Conservation (phyloP, 2,113 vertebrate genomes). For the Crotalus horridus region DNA sequence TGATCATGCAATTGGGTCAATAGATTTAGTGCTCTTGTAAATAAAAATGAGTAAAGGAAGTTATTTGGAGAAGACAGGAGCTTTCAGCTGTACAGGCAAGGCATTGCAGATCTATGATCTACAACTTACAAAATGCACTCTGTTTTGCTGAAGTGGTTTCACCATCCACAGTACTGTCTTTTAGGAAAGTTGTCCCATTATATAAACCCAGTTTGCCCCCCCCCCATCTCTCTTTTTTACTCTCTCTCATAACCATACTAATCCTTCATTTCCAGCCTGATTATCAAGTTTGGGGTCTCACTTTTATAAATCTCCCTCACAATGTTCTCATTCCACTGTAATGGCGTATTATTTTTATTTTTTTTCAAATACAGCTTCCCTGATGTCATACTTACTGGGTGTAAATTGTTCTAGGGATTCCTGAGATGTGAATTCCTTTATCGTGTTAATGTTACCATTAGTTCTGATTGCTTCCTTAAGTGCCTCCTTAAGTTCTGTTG, state of each 20-base stretch:
- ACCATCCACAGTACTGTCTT: background rate
- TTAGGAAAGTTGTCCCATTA: slow-evolving; percentile 20
- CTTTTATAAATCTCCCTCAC: slow-evolving; percentile 38
- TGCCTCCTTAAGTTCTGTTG: slow-evolving; percentile 53
- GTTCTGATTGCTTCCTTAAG: slow-evolving; percentile 64
- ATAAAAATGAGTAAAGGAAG: background rate
- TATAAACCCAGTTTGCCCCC: slow-evolving; percentile 11
- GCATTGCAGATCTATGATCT: background rate
- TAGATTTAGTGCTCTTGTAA: background rate
- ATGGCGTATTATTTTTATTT: slow-evolving; percentile 57
- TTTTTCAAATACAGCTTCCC: slow-evolving; percentile 54
- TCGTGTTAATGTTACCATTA: slow-evolving; percentile 63
- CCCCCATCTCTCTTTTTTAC: background rate
- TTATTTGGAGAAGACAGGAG: background rate
- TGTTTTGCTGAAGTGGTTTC: background rate
- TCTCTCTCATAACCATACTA: background rate
- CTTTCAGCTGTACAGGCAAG: background rate
- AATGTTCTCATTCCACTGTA: slow-evolving; percentile 38
- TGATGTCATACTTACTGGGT: slow-evolving; percentile 36
- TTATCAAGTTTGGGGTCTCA: slow-evolving; percentile 29
- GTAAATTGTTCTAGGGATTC: slow-evolving; percentile 59
- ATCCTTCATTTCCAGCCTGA: slow-evolving; percentile 22
- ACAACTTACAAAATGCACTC: background rate
- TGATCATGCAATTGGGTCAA: background rate
- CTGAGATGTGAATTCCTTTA: slow-evolving; percentile 57